Evolutionary conservation across 2,888 invertebrate genomes (phyloP).

Genomic region (Epistrophe grossulariae): DNA sequence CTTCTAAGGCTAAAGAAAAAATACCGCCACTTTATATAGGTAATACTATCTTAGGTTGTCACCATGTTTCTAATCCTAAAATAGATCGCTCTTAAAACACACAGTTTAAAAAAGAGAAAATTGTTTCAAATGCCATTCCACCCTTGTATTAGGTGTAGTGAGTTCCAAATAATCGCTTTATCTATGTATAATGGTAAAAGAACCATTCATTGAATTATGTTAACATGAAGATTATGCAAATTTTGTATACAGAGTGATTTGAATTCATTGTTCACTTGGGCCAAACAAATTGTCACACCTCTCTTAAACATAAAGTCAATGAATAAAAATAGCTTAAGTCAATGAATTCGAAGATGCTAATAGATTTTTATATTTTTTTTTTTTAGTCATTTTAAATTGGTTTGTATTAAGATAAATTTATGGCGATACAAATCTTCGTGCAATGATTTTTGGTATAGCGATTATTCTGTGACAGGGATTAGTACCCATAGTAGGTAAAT

Average conservation of each 20-base stretch:
- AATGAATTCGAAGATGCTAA: conserved; percentile 16
- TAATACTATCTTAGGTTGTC: neutral
- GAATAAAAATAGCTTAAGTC: conserved; percentile 16
- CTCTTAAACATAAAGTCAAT: conserved; percentile 10
- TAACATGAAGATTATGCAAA: conserved; percentile 59
- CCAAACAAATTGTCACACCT: conserved; percentile 52
- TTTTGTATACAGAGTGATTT: conserved; percentile 38
- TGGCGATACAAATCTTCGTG: neutral
- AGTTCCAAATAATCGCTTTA: conserved; percentile 3
- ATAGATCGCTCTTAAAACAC: neutral
- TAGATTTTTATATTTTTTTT: conserved; percentile 24
- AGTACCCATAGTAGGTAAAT: too few relatives aligned
- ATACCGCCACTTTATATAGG: neutral
- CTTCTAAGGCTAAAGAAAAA: neutral
- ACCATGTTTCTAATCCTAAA: neutral
- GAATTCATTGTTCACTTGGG: conserved; percentile 52
- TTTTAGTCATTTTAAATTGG: conserved; percentile 41
- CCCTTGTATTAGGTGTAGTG: neutral
- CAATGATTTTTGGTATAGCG: too few relatives aligned
- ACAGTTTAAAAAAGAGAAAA: neutral
- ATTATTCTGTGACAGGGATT: too few relatives aligned
- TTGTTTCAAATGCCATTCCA: neutral
- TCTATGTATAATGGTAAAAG: neutral
- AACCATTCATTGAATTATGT: conserved; percentile 15
- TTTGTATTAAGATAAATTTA: conserved; percentile 42